Evolutionary conservation across 2,797 vertebrate genomes (phyloP).

Genomic region (Diceros bicornis): DNA sequence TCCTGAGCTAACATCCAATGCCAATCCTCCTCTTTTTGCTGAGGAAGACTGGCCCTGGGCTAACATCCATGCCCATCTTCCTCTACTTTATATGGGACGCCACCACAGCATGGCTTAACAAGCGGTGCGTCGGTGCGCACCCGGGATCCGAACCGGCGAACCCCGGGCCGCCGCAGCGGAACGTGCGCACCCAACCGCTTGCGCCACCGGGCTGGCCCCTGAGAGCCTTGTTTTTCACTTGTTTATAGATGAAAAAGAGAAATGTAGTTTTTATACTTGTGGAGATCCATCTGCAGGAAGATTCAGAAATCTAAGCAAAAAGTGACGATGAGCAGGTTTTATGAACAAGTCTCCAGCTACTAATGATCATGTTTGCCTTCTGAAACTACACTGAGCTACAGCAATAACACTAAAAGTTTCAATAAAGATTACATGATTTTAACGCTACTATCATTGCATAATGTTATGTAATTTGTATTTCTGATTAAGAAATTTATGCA

Average conservation of each 20-base stretch:
- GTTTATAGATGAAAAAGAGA: background rate
- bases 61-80: too few species aligned
- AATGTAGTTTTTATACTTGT: background rate
- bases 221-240: background rate
- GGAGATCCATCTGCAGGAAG: background rate
- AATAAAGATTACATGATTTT: background rate
- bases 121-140: too few species aligned
- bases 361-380: background rate
- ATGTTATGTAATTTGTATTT: background rate
- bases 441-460: background rate
- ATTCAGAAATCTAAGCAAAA: constrained; percentile 12
- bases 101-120: too few species aligned
- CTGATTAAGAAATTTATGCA: background rate
- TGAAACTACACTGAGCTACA: background rate
- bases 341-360: background rate
- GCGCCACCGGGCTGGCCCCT: too few species aligned
- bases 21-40: too few species aligned
- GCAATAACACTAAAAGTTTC: background rate
- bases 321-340: background rate
- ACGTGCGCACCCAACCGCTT: too few species aligned
- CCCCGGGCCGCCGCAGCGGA: too few species aligned
- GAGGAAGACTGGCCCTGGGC: too few species aligned
- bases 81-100: too few species aligned
- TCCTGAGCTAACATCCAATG: too few species aligned
- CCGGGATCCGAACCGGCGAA: too few species aligned